Conservation (phyloP, 2,113 vertebrate genomes). For the Tragulus kanchil region DNA sequence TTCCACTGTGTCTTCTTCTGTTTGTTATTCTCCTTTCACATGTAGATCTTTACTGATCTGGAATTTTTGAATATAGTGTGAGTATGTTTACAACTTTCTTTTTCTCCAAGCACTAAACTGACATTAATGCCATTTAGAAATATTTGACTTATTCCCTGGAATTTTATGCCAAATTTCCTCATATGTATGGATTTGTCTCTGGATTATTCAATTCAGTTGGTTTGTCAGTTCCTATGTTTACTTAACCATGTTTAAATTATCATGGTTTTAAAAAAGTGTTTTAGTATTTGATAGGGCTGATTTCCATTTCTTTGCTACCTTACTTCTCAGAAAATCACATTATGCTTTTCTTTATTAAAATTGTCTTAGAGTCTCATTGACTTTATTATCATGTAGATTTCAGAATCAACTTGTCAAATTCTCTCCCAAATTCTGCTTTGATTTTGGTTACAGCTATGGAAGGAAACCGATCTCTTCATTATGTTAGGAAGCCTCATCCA, state of each 20-base stretch:
- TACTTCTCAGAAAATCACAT: neutral
- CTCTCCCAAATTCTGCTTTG: neutral
- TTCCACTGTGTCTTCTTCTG: neutral
- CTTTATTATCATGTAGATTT: neutral
- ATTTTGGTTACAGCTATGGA: neutral
- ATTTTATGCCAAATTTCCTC: neutral
- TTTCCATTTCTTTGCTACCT: neutral
- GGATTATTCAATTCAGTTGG: neutral
- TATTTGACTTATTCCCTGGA: neutral
- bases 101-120: conserved; percentile 12
- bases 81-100: neutral
- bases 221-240: neutral
- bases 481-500: neutral
- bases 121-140: neutral
- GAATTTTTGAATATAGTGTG: neutral
- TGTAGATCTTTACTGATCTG: neutral
- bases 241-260: neutral
- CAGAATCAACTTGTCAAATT: conserved; percentile 44
- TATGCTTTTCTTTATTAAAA: conserved; percentile 32
- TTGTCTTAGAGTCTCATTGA: neutral
- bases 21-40: neutral
- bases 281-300: neutral
- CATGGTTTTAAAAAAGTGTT: neutral
- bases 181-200: neutral
- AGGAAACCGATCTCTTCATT: neutral